These are phyloP conservation scores for Morinoia aosen DNA, from an alignment of 2,888 invertebrate genomes.

Conservation along the genomic window DNA sequence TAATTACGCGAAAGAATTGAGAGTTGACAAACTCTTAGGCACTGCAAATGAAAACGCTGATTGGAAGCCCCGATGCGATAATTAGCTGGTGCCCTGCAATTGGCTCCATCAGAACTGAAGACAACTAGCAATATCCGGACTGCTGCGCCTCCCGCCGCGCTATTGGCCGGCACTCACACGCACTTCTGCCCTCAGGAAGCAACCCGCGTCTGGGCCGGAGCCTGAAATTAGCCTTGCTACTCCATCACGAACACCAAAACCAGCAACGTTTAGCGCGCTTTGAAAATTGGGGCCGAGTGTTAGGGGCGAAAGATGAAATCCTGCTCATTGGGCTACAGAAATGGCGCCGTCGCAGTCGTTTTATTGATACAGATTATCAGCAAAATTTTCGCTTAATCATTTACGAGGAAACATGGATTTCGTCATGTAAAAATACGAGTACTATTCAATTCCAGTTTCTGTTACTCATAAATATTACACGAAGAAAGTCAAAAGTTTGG, in stretches of 20 bases:
- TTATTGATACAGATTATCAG: too few relatives aligned
- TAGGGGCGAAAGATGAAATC: not conserved
- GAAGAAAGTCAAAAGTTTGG: too few relatives aligned
- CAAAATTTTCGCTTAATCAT: too few relatives aligned
- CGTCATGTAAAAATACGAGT: too few relatives aligned
- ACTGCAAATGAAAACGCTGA: not conserved
- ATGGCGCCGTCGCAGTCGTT: too few relatives aligned
- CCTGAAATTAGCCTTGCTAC: not conserved
- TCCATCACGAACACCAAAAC: not conserved
- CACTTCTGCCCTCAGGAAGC: not conserved
- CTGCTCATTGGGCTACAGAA: not conserved
- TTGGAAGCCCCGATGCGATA: not conserved
- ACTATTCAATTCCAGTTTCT: too few relatives aligned
- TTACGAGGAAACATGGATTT: too few relatives aligned
- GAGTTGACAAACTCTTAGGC: not conserved
- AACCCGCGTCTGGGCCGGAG: not conserved
- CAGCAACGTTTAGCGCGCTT: not conserved
- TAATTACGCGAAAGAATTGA: not conserved
- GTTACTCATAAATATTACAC: too few relatives aligned
- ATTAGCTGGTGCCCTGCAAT: not conserved
- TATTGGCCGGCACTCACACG: not conserved
- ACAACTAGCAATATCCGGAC: conserved; percentile 3
- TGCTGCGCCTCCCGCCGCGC: not conserved
- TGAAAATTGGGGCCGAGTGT: not conserved
- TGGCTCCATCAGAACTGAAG: not conserved